Percentiles rank a stretch among this genome's conserved stretches.
phyloP scores from a whole-genome alignment of 2,888 invertebrate genomes.

The Eudasyphora cyanicolor region DNA sequence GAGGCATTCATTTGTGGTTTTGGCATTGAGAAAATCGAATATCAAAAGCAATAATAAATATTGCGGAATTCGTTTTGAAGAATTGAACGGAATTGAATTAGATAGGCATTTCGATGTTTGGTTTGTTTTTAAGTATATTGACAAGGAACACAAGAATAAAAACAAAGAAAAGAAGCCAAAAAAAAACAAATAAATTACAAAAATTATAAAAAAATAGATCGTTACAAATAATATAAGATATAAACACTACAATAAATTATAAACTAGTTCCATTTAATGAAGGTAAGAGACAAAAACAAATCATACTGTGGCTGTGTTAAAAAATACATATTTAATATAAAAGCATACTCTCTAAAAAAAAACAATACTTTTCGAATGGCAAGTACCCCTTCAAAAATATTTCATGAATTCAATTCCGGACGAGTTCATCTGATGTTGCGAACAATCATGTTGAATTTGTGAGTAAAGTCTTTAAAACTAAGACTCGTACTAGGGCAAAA shows the following conservation, averaged over 20 bases:
- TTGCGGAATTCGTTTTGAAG: constrained; percentile 37
- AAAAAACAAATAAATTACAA: constrained; percentile 67
- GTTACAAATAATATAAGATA: constrained; percentile 43
- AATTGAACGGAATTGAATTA: constrained; percentile 4
- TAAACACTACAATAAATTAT: constrained; percentile 17
- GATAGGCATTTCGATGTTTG: constrained; percentile 1
- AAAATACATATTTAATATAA: background rate
- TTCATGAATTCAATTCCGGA: too few relatives aligned
- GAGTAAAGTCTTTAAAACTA: too few relatives aligned
- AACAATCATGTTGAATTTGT: too few relatives aligned
- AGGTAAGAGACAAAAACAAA: constrained; percentile 14
- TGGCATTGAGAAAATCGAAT: constrained; percentile 23
- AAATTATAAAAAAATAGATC: constrained; percentile 57
- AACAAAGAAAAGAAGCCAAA: constrained; percentile 68
- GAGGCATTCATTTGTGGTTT: constrained; percentile 46
- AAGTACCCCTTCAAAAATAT: too few relatives aligned
- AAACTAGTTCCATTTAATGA: constrained; percentile 19
- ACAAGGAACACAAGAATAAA: constrained; percentile 38
- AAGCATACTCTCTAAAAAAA: constrained; percentile 19
- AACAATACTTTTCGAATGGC: too few relatives aligned
- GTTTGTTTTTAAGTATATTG: constrained; percentile 30
- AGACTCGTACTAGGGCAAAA: too few relatives aligned
- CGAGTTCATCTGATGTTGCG: too few relatives aligned
- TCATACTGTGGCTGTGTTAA: background rate
- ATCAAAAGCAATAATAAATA: constrained; percentile 16